Evolutionary conservation across 1,140 invertebrate species (phyloP).

Genomic region (Eciton burchellii): DNA sequence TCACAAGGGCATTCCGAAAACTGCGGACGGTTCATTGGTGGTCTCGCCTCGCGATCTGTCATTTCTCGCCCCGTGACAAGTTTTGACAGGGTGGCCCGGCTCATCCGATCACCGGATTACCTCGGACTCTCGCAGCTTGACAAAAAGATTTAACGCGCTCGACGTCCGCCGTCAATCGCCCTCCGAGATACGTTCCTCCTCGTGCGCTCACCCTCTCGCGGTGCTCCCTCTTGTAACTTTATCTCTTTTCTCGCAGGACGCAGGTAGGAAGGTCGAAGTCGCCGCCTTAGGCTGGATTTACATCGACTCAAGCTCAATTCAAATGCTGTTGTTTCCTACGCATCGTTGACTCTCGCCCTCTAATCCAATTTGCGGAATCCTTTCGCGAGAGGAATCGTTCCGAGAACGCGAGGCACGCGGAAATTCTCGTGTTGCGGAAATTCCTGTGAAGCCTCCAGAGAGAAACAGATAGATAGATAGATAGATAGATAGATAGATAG

Average conservation of each 20-base stretch:
- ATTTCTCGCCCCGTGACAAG: constrained; percentile 12
- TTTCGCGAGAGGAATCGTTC: background rate
- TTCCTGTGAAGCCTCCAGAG: no score
- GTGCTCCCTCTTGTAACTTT: background rate
- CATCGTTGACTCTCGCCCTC: background rate
- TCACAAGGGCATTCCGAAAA: background rate
- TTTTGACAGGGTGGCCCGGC: constrained; percentile 3
- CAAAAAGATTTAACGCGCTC: background rate
- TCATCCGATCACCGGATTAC: constrained; percentile 30
- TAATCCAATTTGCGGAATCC: constrained; percentile 8
- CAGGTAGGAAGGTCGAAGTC: background rate
- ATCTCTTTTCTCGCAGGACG: background rate
- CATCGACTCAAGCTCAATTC: background rate
- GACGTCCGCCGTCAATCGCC: background rate
- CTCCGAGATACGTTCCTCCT: background rate
- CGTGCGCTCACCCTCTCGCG: background rate
- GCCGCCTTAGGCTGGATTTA: background rate
- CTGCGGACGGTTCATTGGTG: constrained; percentile 22
- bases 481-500: no score
- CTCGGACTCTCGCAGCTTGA: background rate
- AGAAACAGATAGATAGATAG: no score
- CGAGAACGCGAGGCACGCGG: background rate
- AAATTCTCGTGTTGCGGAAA: background rate
- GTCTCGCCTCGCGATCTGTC: background rate
- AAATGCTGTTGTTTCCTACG: background rate